Base-by-base conservation (phyloP, 2,888 invertebrate genomes). In the Unio delphinus region DNA sequence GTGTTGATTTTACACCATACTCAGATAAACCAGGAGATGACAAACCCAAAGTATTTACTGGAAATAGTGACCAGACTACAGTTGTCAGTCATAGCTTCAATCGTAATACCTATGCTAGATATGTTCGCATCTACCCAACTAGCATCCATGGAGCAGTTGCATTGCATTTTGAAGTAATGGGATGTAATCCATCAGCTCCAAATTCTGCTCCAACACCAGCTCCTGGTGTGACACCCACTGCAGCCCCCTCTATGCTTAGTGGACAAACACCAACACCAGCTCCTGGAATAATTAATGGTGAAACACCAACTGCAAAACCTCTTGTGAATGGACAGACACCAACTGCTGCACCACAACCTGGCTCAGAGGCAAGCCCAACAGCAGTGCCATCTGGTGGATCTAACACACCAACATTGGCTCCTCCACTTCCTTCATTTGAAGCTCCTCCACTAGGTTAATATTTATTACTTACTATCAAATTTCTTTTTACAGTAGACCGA, bases 141-240 rank as follows among this genome's bases (percentile, higher is more conserved):
- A 80, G 78, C 26, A 83, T 73, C 74, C 73, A 84, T 63, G 78
- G 73, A 30, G 74, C 70, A 18, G 67, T 77, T 23, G 83, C 80
- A 8, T 64, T 86, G 66, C 81, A 80, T 59, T 85, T 85, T 65
- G 81, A 85, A 65, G 72, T 86, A n/a, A 72, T 80, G 20, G 86
- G 86, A 11, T 86, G 86, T 72, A 76, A 83, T 56, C 79, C 82
- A 55, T 78, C 85, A n/a, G 70, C 72, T 20, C 73, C 78, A 11
- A 65, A 66, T 20, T 20, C 69, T n/a, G 59, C 67, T 23, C 23
- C 59, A 17, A 65, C 65, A 20, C 55, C 58, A n/a, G 55, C n/a
- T 8, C 64, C 64, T 20, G 30, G 64, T 28, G 55, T 64, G 6
- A 56, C 56, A 28, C 30, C 45, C 15, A 45, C 45, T 30, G 28